Base-by-base conservation (phyloP, 2,113 vertebrate species). In the Indicator indicator region DNA sequence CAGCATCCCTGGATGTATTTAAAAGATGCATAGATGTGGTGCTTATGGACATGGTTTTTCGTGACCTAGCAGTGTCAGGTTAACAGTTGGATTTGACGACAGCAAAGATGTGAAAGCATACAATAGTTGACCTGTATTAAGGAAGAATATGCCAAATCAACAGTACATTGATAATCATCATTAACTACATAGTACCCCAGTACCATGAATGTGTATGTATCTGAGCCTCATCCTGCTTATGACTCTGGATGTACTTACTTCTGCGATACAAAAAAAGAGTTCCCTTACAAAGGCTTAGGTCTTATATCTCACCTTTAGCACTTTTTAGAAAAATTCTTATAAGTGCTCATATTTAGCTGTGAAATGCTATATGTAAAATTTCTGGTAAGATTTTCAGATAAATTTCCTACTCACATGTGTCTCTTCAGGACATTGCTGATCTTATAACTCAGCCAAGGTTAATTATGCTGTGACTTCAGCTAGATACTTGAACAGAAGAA, bases 391-490 rank as follows among this genome's bases (percentile, higher is more conserved):
- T 42, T 67, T 91, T 32, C 19, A 33, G 50, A 38, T 18, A 8
- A 69, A 69, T 90, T 89, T 81, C 36, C 46, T 30, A 7, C 16
- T 55, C 48, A 86, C 8, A n/a, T 40, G 27, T 18, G 16, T 36
- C 54, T 92, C 40, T 77, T 78, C 62, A 84, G 63, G 59, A 82
- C 19, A 62, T 40, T 90, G 65, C 44, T 89, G 88, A 50, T 65
- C 69, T 68, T 71, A 77, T 23, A 86, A 60, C 8, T 28, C 32
- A 75, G 38, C 3, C 69, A 81, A 86, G 58, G 62, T 84, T 90
- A 88, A 93, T 92, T 82, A 88, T 83, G 7, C 48, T 78, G 54
- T 84, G 65, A 75, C 77, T 93, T 89, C 55, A 77, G 42, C 15
- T 62, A 44, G 62, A 44, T 65, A 40, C 13, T 91, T 72, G 27